These are phyloP conservation scores for Cryptomyrus ogoouensis DNA, from an alignment of 2,113 vertebrate species.

Conservation along the genomic window DNA sequence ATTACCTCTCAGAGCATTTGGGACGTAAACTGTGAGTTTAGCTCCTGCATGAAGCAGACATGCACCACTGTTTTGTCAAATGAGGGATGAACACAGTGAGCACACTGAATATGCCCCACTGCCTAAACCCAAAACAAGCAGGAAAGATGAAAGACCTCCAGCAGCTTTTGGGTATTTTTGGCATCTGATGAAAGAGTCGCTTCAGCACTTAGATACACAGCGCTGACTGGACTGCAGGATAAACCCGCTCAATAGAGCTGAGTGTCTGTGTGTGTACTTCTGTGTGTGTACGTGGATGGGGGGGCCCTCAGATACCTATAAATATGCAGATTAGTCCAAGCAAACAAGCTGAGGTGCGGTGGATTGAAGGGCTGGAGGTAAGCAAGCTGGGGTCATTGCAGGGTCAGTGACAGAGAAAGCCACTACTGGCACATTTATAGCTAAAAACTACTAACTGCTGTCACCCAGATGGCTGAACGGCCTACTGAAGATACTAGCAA, in stretches of 20 bases:
- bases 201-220: constrained; percentile 25
- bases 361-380: neutral
- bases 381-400: neutral
- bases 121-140: neutral
- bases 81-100: neutral
- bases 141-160: constrained; percentile 15
- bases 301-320: neutral
- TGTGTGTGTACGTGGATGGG: neutral
- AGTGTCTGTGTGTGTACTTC: constrained; percentile 1
- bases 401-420: neutral
- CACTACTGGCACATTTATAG: neutral
- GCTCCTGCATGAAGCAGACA: neutral
- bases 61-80: neutral
- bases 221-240: constrained; percentile 23
- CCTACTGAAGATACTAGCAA: neutral
- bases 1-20: neutral
- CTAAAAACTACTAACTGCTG: neutral
- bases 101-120: constrained; percentile 1
- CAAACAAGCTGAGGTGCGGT: neutral
- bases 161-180: constrained; percentile 8
- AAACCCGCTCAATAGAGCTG: constrained; percentile 33
- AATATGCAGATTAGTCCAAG: constrained; percentile 5
- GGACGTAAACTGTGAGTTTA: neutral
- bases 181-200: constrained; percentile 30
- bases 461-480: neutral